Conservation (phyloP, 2,797 vertebrate species). For the Hylomyscus alleni region DNA sequence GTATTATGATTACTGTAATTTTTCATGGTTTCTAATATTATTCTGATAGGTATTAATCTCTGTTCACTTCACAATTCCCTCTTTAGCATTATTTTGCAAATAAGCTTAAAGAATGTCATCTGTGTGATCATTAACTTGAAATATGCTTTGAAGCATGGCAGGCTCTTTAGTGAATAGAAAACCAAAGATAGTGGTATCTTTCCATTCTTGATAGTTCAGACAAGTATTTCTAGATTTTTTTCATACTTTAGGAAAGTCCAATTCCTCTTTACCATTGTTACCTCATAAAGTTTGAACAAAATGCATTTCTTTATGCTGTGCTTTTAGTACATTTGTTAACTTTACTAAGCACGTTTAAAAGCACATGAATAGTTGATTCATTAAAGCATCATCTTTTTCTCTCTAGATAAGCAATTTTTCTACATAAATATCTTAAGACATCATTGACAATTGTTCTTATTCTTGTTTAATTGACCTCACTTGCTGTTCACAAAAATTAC, state of each 20-base stretch:
- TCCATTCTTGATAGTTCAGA: background rate
- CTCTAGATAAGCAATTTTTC: background rate
- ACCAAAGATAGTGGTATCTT: background rate
- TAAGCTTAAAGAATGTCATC: background rate
- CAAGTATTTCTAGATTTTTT: background rate
- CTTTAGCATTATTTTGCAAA: background rate
- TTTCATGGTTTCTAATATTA: background rate
- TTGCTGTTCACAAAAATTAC: no score
- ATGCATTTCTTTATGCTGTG: no score
- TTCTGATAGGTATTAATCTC: background rate
- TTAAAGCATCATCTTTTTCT: background rate
- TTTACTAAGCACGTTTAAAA: background rate
- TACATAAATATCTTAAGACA: background rate
- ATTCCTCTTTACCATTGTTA: background rate
- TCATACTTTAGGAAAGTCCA: background rate
- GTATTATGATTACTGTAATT: background rate
- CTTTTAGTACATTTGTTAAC: background rate
- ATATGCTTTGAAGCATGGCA: background rate
- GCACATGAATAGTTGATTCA: background rate
- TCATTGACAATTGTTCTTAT: background rate
- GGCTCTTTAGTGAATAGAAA: background rate
- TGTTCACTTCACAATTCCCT: background rate
- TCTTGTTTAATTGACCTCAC: background rate
- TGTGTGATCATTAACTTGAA: background rate
- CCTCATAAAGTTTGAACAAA: background rate